Base-by-base conservation (phyloP, 1,140 invertebrate genomes). In the Linepithema humile region DNA sequence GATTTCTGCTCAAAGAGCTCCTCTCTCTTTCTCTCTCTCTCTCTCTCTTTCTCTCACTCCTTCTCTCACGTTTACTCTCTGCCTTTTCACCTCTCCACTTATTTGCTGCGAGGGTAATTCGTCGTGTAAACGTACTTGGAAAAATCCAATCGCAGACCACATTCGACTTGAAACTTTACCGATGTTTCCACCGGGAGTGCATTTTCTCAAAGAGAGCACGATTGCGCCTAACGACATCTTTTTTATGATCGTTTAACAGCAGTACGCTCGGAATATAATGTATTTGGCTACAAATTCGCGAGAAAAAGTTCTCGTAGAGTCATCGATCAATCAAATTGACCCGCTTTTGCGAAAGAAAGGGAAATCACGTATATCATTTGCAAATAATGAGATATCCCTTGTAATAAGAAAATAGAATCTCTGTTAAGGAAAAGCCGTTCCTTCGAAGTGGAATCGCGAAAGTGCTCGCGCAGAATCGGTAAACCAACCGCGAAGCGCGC, bases 101-200 rank as follows among this genome's bases (percentile, higher is more conserved):
- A 83, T 83, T 87, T 70, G 74, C 29, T 55, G 10, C 50, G 69
- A 32, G 55, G 29, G 72, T 69, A 85, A 83, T 85, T 85, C 67
- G 62, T 83, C 35, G 15, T 43, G 77, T 83, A 84, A 72, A 77
- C 69, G 59, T 38, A 23, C 40, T 23, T 67, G 23, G 62, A 57
- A 73, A 72, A 83, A 64, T 65, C 1, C 55, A 85, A 3, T 23
- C 9, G 1, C 38, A 40, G 32, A 43, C 40, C 32, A 20, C 20
- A 9, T 29, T 35, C 67, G 29, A 65, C 67, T 5, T n/a, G n/a
- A 12, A 43, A 60, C 40, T 43, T 74, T 35, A 12, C 48, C 53
- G 7, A 38, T 59, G n/a, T n/a, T n/a, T n/a, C 40, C 23, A n/a
- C 15, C 70, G 32, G 5, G 23, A 78, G 40, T 29, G 26, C 20